Evolutionary conservation across 2,113 vertebrate genomes (phyloP), one percentile per base, ranked within the genome.

Genomic region (Rissa tridactyla): DNA sequence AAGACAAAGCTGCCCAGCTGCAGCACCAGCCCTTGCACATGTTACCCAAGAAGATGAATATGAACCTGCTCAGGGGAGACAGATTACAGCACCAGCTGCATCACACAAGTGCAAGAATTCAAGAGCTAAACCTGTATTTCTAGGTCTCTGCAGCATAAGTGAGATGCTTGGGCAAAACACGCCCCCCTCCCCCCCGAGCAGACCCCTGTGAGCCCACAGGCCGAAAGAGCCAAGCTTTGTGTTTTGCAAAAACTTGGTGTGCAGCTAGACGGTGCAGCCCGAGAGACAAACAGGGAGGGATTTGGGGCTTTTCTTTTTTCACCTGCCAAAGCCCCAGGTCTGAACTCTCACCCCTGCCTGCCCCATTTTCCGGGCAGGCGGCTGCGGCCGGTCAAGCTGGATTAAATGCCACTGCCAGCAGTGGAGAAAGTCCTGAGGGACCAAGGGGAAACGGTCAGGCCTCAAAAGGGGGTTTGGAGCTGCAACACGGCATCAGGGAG

Each of bases 161-260:
- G 2, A 49, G 42, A 22, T 2, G 60, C 30, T 36, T 29, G 18
- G 15, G 22, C 1, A 77, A 29, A 72, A 20, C 0, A 3, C 3
- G 3, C 7, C 23, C 22, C 2, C 49, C 4, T 1, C 3, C 7
- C 23, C 22, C 2, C 49, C 4, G 2, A 21, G 36, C 40, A 27
- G 46, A 19, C 7, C 19, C 5, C 40, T 5, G 4, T 0, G 34
- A 77, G 42, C 32, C 51, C 1, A 2, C 51, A 15, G 72, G 14
- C 12, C 11, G 47, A 5, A 54, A 1, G 7, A 38, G 65, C 61
- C 7, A 46, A 15, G 86, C 83, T 66, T 15, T 5, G 42, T 34
- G 0, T 7, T 27, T 46, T 14, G 34, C 32, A 15, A 5, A 49
- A 49, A 5, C 5, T 0, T 15, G 3, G 0, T 5, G 2, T 2